Base-by-base conservation (phyloP, 2,888 invertebrate genomes). In the Aphodius granarius region DNA sequence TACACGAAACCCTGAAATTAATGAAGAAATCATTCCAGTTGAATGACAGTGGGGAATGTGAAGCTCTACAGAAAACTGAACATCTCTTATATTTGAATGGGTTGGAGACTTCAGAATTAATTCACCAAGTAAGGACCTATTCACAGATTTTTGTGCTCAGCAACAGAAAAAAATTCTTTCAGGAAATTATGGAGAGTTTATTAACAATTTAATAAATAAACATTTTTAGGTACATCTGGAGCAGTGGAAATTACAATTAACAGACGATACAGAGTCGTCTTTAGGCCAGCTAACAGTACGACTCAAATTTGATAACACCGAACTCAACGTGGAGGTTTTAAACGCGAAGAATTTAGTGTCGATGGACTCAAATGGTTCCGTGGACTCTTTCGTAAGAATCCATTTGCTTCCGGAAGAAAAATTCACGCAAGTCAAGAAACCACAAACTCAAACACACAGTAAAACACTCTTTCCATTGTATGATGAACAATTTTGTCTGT, bases 401-500 rank as follows among this genome's bases (percentile, higher is more conserved):
- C 92, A 93, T 81, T 87, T 98, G 72, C 88, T 96, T 75, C 98
- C 98, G 0, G 94, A 94, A 81, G 94, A 96, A 83, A 91, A 93
- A 76, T 98, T 97, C 85, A 89, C 91, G 0, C 92, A 91, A 66
- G 89, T 93, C 13, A 90, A 91, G 17, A 92, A 94, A 78, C 94
- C 94, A 0, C 96, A 95, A 86, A 98, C 98, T 0, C 95, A 95
- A 85, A 95, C 96, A 5, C 95, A 97, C 82, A 95, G 94, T 86
- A 98, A 97, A 87, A 97, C 95, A 65, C 89, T 97, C 66, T 97
- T 96, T 87, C 98, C 99, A 0, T 89, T 97, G 4, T 99, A 94
- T 87, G 98, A 99, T 84, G 98, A 99, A 89, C 93, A 93, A 82
- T 98, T 99, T 88, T 91, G 93, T 83, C 94, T 98, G 97, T 98